Percentiles rank a stretch among this genome's conserved stretches.
These are phyloP conservation scores for Ceuthmochares aereus DNA, from an alignment of 2,113 vertebrate genomes.

Conservation along the genomic window DNA sequence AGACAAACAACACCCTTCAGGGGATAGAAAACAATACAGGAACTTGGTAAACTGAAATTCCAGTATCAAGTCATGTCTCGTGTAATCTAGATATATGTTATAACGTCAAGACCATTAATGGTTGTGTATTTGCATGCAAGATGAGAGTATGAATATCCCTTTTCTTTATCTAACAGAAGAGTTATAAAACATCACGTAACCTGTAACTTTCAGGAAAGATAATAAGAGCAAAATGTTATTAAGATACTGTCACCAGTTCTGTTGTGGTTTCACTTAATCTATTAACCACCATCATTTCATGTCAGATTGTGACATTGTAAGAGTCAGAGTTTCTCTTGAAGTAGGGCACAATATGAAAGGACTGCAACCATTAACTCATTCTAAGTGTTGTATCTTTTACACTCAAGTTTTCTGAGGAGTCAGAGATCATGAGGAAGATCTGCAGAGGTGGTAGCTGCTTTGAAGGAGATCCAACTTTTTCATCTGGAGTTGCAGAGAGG, in stretches of 20 bases:
- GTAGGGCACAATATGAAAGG: background rate
- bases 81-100: background rate
- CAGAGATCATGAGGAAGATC: background rate
- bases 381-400: background rate
- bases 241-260: background rate
- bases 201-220: background rate
- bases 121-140: background rate
- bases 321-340: background rate
- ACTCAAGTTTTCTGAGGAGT: background rate
- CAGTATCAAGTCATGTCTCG: background rate
- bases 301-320: background rate
- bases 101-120: background rate
- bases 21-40: background rate
- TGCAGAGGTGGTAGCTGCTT: background rate
- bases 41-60: background rate
- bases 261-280: background rate
- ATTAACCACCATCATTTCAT: background rate
- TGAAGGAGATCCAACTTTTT: background rate
- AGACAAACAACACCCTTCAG: background rate
- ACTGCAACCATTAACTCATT: background rate
- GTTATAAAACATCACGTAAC: background rate
- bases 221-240: background rate
- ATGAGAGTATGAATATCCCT: background rate
- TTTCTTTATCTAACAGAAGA: background rate
- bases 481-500: background rate